Percentiles rank a stretch among this genome's conserved stretches.
These are phyloP conservation scores for Odontocerum albicorne DNA, from an alignment of 2,888 invertebrate species.

Conservation along the genomic window DNA sequence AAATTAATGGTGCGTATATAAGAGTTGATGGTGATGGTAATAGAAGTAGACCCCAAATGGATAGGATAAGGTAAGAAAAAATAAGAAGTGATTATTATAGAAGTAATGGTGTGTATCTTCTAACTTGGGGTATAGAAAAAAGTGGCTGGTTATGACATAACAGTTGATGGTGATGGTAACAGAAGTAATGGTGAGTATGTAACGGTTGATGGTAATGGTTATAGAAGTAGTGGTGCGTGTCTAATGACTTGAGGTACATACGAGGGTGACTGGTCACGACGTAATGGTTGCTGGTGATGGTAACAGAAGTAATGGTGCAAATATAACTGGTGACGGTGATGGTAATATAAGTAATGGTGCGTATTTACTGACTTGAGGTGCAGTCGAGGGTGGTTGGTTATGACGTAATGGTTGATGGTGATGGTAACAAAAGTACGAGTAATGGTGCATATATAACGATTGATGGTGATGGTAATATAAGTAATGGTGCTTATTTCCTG, in stretches of 20 bases:
- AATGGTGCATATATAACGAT: neutral
- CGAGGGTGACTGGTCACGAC: conserved; percentile 84
- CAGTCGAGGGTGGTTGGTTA: conserved; percentile 79
- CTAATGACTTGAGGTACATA: conserved; percentile 73
- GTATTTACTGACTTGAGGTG: conserved; percentile 77
- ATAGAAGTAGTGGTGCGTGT: too few relatives aligned
- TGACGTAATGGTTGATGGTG: conserved; percentile 82
- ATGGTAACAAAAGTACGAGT: conserved; percentile 60
- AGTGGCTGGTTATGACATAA: conserved; percentile 85
- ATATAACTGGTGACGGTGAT: neutral
- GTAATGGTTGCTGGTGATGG: conserved; percentile 83
- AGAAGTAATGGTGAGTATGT: too few relatives aligned
- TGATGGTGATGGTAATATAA: neutral
- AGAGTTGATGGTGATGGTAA: too few relatives aligned
- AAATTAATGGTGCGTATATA: neutral
- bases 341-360: too few relatives aligned
- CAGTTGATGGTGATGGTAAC: conserved; percentile 77
- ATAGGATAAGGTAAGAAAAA: too few relatives aligned
- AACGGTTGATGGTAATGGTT: too few relatives aligned
- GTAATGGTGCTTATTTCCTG: conserved; percentile 42
- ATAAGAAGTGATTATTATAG: too few relatives aligned
- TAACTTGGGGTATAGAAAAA: conserved; percentile 75
- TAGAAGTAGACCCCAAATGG: too few relatives aligned
- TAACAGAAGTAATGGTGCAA: neutral
- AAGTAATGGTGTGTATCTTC: too few relatives aligned